A percentile compares a stretch with the other conserved stretches of the same genome.
phyloP scores from a whole-genome alignment of 2,888 invertebrate species.

The Rosalia funebris region DNA sequence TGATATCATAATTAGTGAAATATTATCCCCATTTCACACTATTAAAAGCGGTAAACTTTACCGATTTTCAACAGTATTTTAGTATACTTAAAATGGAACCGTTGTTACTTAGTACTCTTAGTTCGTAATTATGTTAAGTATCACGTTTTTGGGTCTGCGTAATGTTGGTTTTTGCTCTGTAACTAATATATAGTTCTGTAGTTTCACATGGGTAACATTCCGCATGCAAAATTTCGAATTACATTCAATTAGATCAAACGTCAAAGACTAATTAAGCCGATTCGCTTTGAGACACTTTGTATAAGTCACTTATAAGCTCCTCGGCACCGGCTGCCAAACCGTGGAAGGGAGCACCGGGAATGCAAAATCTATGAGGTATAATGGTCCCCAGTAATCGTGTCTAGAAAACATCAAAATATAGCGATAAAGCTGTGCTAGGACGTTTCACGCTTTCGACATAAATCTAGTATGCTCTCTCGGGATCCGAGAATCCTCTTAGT shows the following conservation, averaged over 20 bases:
- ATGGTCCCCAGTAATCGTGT: slow-evolving; percentile 52
- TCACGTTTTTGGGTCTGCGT: too few species aligned
- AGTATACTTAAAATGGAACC: too few species aligned
- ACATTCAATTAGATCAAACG: slow-evolving; percentile 11
- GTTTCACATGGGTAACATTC: neutral
- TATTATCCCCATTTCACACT: too few species aligned
- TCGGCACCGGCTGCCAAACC: neutral
- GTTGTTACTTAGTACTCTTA: too few species aligned
- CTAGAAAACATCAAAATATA: slow-evolving; percentile 59
- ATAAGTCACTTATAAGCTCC: slow-evolving; percentile 17
- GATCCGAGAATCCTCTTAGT: slow-evolving; percentile 60
- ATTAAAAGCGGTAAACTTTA: too few species aligned
- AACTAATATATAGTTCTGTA: too few species aligned
- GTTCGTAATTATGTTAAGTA: too few species aligned
- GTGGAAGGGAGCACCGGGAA: slow-evolving; percentile 13
- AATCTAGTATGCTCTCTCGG: slow-evolving; percentile 59
- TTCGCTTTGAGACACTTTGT: slow-evolving; percentile 2
- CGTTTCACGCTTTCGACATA: slow-evolving; percentile 61
- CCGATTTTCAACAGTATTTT: too few species aligned
- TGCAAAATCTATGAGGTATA: slow-evolving; percentile 43
- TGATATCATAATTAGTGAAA: too few species aligned
- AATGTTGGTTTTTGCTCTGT: too few species aligned
- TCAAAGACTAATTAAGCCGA: slow-evolving; percentile 11
- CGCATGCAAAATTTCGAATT: slow-evolving; percentile 3
- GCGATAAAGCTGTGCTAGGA: slow-evolving; percentile 59